A percentile compares a stretch with the other conserved stretches of the same genome.
phyloP scores from a whole-genome alignment of 2,888 invertebrate genomes.

The Oscheius sp. region DNA sequence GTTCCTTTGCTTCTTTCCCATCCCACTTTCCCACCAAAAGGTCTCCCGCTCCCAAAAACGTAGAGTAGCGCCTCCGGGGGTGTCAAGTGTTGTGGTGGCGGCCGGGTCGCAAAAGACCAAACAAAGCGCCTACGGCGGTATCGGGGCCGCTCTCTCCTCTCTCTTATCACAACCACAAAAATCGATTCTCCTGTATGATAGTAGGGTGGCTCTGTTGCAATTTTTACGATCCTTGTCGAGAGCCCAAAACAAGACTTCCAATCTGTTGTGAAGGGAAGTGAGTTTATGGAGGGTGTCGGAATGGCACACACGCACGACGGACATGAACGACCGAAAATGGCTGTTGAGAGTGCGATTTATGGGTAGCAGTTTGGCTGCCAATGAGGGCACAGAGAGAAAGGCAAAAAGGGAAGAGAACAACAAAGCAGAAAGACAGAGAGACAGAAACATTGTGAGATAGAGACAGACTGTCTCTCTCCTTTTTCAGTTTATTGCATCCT shows the following conservation, averaged over 20 bases:
- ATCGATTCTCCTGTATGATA: slow-evolving; percentile 16
- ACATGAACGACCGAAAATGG: slow-evolving; percentile 20
- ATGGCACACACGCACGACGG: background rate
- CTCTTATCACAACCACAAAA: slow-evolving; percentile 20
- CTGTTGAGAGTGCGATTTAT: slow-evolving; percentile 25
- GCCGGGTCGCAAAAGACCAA: slow-evolving; percentile 2
- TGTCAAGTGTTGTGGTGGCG: slow-evolving; percentile 24
- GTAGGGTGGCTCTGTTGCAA: slow-evolving; percentile 18
- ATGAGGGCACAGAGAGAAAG: background rate
- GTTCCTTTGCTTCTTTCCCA: too few species aligned
- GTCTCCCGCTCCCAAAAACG: too few species aligned
- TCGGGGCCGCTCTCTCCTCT: slow-evolving; percentile 9
- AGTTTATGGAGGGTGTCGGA: slow-evolving; percentile 10
- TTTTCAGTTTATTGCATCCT: slow-evolving; percentile 1
- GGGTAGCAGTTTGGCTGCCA: slow-evolving; percentile 8
- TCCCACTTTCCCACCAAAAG: too few species aligned
- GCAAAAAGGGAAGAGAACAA: background rate
- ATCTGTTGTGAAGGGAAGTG: too few species aligned
- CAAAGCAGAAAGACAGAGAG: too few species aligned
- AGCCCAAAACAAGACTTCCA: too few species aligned
- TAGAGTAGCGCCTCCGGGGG: background rate
- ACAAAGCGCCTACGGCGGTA: slow-evolving; percentile 31
- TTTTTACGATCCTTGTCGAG: slow-evolving; percentile 10
- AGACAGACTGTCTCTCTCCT: too few species aligned
- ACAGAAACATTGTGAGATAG: too few species aligned